Evolutionary conservation across 2,797 vertebrate species (phyloP).

Genomic region (Helostoma temminkii): DNA sequence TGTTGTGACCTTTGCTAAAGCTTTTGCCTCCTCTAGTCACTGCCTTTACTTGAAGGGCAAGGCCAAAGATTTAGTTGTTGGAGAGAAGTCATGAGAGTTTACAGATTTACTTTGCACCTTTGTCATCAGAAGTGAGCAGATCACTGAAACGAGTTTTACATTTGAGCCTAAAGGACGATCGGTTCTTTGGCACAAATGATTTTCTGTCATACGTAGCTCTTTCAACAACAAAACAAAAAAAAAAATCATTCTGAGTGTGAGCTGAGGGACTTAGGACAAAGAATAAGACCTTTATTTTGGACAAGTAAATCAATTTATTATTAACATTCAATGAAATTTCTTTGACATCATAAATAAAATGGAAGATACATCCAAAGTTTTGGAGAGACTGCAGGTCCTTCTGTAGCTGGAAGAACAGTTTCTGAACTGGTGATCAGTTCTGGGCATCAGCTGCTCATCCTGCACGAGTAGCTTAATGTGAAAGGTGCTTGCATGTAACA

Average conservation of each 20-base stretch:
- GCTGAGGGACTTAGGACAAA: conserved; percentile 32
- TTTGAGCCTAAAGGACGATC: conserved; percentile 11
- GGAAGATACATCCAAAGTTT: conserved; percentile 18
- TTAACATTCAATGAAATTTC: conserved; percentile 51
- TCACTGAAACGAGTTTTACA: conserved; percentile 4
- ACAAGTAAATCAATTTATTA: conserved; percentile 77
- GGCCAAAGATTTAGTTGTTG: conserved; percentile 12
- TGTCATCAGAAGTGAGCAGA: conserved; percentile 9
- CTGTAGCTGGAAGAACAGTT: conserved; percentile 58
- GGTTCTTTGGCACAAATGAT: conserved; percentile 6
- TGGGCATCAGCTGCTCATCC: conserved; percentile 25
- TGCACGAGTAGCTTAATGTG: background rate
- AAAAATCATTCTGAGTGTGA: conserved; percentile 44
- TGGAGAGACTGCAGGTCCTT: conserved; percentile 16
- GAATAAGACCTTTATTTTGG: conserved; percentile 49
- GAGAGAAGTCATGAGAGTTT: conserved; percentile 16
- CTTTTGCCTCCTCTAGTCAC: background rate
- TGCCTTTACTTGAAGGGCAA: background rate
- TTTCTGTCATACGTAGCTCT: conserved; percentile 25
- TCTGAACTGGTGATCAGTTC: conserved; percentile 25
- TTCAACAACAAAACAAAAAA: conserved; percentile 50
- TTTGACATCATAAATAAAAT: conserved; percentile 64
- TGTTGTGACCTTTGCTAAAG: background rate
- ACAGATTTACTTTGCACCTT: conserved; percentile 2
- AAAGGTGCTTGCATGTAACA: conserved; percentile 4